Conservation (phyloP, 1,140 invertebrate genomes). For the Danaus melanippus region DNA sequence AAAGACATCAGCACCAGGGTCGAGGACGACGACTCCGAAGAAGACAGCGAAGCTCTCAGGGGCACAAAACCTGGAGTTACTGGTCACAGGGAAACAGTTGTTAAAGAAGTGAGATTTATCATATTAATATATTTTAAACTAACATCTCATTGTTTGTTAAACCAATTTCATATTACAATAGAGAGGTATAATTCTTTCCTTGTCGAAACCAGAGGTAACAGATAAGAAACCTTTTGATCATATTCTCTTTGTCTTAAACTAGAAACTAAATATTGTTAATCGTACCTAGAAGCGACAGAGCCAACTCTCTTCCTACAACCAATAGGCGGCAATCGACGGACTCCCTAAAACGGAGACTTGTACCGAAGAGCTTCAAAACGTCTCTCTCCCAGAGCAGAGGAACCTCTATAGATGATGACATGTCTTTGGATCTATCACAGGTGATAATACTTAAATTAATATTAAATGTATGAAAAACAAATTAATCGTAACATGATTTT, state of each 20-base stretch:
- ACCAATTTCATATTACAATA: too few relatives aligned
- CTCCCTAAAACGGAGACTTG: slow-evolving; percentile 26
- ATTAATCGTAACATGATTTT: too few relatives aligned
- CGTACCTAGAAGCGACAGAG: slow-evolving; percentile 36
- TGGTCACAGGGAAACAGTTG: slow-evolving; percentile 49
- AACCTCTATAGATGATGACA: slow-evolving; percentile 43
- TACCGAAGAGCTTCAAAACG: slow-evolving; percentile 23
- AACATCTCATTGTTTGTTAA: too few relatives aligned
- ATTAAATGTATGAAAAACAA: too few relatives aligned
- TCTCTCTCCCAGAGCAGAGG: slow-evolving; percentile 35
- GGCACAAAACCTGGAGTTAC: slow-evolving; percentile 35
- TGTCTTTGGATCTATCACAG: slow-evolving; percentile 50
- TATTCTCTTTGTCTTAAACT: too few relatives aligned
- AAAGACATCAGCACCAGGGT: slow-evolving; percentile 24
- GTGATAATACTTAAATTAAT: slow-evolving; percentile 16
- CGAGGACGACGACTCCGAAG: slow-evolving; percentile 38
- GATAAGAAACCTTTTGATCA: too few relatives aligned
- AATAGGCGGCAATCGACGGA: slow-evolving; percentile 35
- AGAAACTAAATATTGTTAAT: too few relatives aligned
- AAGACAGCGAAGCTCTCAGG: slow-evolving; percentile 22
- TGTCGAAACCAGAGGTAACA: slow-evolving; percentile 21
- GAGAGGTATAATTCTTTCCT: slow-evolving; percentile 4
- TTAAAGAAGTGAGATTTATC: slow-evolving; percentile 31
- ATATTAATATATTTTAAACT: background rate
- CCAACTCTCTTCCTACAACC: slow-evolving; percentile 44